These are phyloP conservation scores for Dreissena rostriformis DNA, from an alignment of 1,140 invertebrate genomes.

Conservation along the genomic window DNA sequence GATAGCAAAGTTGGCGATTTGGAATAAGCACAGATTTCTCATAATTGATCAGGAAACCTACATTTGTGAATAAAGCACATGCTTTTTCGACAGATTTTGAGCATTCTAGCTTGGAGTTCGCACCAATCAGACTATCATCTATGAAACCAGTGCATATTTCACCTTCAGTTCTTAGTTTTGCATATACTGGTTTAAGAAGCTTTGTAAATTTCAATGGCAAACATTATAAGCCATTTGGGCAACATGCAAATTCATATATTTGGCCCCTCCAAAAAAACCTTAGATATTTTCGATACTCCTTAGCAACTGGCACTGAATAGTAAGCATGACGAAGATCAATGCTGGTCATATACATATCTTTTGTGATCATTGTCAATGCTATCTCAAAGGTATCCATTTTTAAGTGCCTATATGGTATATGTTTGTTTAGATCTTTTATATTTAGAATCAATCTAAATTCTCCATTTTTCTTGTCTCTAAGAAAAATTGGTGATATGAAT, in stretches of 20 bases:
- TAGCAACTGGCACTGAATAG: slow-evolving; percentile 31
- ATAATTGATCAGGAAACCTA: slow-evolving; percentile 56
- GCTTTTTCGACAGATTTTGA: slow-evolving; percentile 49
- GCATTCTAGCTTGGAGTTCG: slow-evolving; percentile 38
- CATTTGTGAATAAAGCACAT: slow-evolving; percentile 7
- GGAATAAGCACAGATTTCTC: slow-evolving; percentile 48
- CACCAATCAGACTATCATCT: slow-evolving; percentile 55
- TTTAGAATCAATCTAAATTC: slow-evolving; percentile 27
- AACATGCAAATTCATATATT: slow-evolving; percentile 50
- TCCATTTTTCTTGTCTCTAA: slow-evolving; percentile 15
- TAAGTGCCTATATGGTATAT: background rate
- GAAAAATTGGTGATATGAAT: slow-evolving; percentile 39
- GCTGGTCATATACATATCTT: slow-evolving; percentile 26
- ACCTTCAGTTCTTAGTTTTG: slow-evolving; percentile 43
- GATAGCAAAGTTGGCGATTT: slow-evolving; percentile 2
- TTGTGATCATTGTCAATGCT: background rate
- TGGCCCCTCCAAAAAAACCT: slow-evolving; percentile 51
- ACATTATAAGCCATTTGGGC: slow-evolving; percentile 40
- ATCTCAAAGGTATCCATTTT: slow-evolving; percentile 29
- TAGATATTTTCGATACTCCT: slow-evolving; percentile 36
- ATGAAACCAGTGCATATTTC: slow-evolving; percentile 52
- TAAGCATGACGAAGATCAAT: slow-evolving; percentile 54
- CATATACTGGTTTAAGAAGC: slow-evolving; percentile 53
- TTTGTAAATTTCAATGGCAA: slow-evolving; percentile 53
- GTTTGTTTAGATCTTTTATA: slow-evolving; percentile 5